Conservation (phyloP, 2,113 vertebrate genomes). For the Tamias sibiricus region DNA sequence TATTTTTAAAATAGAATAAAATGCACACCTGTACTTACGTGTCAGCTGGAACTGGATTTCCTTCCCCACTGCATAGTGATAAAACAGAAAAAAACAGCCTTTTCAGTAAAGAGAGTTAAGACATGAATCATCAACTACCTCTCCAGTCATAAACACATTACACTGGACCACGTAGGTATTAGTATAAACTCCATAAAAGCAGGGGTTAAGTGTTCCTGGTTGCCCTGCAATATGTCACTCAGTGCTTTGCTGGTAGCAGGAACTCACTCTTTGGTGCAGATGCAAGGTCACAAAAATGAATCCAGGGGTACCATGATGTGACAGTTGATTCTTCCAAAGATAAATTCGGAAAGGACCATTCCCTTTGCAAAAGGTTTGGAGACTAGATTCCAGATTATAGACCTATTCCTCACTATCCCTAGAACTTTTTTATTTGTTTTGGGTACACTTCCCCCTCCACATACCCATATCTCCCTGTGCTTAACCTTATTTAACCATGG, state of each 20-base stretch:
- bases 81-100: neutral
- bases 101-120: slow-evolving; percentile 1
- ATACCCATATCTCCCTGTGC: neutral
- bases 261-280: neutral
- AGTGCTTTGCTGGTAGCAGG: neutral
- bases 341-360: neutral
- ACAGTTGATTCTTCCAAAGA: slow-evolving; percentile 30
- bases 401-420: neutral
- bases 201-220: neutral
- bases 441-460: neutral
- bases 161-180: neutral
- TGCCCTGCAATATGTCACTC: neutral
- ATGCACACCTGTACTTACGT: neutral
- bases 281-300: neutral
- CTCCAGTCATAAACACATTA: neutral
- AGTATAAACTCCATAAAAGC: neutral
- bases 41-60: neutral
- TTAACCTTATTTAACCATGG: neutral
- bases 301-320: neutral
- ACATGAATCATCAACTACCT: slow-evolving; percentile 16
- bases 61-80: neutral
- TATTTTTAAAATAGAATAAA: too few species aligned
- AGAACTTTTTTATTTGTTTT: neutral
- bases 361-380: neutral
- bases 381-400: neutral